These are phyloP conservation scores for Danaus plexippus DNA, from an alignment of 1,140 invertebrate species.

Conservation along the genomic window DNA sequence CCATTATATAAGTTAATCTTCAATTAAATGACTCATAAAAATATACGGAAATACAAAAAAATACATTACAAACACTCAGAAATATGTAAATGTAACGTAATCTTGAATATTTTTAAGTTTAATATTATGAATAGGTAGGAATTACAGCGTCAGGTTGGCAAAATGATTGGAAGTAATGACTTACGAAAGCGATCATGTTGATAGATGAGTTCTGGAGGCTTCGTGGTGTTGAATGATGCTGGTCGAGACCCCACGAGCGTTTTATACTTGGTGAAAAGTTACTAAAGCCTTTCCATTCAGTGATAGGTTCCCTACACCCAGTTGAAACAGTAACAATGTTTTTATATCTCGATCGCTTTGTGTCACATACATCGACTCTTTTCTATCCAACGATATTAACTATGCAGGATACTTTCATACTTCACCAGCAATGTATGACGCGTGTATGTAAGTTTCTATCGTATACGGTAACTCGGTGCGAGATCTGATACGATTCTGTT, in stretches of 20 bases:
- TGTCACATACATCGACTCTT: slow-evolving; percentile 25
- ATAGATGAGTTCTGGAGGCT: slow-evolving; percentile 44
- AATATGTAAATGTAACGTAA: no score
- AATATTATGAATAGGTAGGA: no score
- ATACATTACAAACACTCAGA: no score
- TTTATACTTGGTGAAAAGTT: slow-evolving; percentile 68
- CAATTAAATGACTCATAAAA: no score
- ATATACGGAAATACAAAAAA: no score
- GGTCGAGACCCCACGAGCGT: slow-evolving; percentile 38
- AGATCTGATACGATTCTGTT: slow-evolving; percentile 2
- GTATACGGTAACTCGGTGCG: neutral
- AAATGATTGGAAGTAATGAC: slow-evolving; percentile 21
- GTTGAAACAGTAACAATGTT: slow-evolving; percentile 9
- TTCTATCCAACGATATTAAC: neutral
- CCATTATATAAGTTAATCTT: no score
- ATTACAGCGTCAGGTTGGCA: no score
- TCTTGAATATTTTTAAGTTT: no score
- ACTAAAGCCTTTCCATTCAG: slow-evolving; percentile 59
- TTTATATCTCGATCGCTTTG: neutral
- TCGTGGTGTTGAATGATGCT: slow-evolving; percentile 58
- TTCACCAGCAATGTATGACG: slow-evolving; percentile 19
- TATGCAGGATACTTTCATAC: neutral
- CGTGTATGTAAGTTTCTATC: neutral
- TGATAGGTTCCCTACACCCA: slow-evolving; percentile 44
- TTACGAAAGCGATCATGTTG: slow-evolving; percentile 69